Base-by-base conservation (phyloP, 2,797 vertebrate genomes). In the Micropoecilia bifurca region DNA sequence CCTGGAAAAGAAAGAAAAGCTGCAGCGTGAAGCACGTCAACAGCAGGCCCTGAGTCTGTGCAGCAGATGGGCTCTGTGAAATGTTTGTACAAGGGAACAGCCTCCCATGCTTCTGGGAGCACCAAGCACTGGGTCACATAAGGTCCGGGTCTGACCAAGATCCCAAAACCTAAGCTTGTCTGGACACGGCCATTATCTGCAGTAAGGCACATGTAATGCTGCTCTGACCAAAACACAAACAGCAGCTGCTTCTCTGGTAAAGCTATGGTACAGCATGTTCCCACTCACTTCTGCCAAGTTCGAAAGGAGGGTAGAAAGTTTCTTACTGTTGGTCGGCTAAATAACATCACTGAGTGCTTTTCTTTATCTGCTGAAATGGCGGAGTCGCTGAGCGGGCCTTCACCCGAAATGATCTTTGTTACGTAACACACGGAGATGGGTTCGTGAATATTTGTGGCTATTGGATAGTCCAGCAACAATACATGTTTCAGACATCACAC, bases 1-100 rank as follows among this genome's bases (percentile, higher is more conserved):
- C 95, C 96, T 96, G 86, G 78, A 84, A 93, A 94, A 89, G 83
- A 81, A 74, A 41, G 88, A 80, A 90, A 87, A 88, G 87, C 91
- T 89, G 80, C 81, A 88, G 76, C 66, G 45, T 80, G 86, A 89
- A 83, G 74, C 71, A 87, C 88, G 84, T 80, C 79, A 90, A 95
- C 93, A 91, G 91, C 83, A 82, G 86, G 81, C 30, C 78, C 78
- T 46, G 82, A 80, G 91, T 91, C 89, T 94, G 93, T 73, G 71
- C 41, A 90, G 85, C 93, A 95, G 94, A 95, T 94, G 93, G 92
- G 90, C 78, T 85, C 83, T 90, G 73, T 87, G 85, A 93, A 92
- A 84, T 78, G 80, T 79, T 85, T 87, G 85, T 86, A 78, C 73
- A 85, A 80, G 84, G 85, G 85, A 89, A 87, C 85, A 91, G 92